phyloP scores from a whole-genome alignment of 2,113 vertebrate species.

The Gymnorhina tibicen region DNA sequence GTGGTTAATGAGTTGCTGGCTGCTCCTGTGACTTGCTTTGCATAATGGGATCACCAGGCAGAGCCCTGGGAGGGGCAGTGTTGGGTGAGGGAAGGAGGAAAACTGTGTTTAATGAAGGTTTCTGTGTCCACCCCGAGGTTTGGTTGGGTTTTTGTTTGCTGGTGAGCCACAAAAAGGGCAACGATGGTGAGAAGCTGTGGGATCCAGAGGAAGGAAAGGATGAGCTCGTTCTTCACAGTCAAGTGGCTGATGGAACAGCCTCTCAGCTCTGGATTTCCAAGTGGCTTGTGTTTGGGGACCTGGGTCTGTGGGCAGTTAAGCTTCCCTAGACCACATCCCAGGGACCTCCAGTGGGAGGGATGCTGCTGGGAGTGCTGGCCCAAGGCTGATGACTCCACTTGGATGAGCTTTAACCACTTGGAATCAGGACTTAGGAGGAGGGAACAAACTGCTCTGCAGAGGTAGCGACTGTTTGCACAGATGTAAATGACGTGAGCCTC shows the following conservation, averaged over 20 bases:
- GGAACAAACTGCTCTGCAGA: background rate
- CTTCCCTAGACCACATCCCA: background rate
- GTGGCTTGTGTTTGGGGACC: background rate
- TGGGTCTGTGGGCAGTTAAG: background rate
- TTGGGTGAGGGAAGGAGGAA: background rate
- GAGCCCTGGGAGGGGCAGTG: background rate
- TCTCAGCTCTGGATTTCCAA: background rate
- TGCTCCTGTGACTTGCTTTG: background rate
- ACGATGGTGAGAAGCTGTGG: fast-evolving
- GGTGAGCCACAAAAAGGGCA: background rate
- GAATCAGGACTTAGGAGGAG: background rate
- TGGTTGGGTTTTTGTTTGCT: background rate
- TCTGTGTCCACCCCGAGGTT: fast-evolving
- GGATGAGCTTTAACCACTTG: background rate
- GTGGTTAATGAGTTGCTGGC: background rate
- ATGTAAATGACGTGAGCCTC: background rate
- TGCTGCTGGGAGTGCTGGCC: background rate
- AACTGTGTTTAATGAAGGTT: background rate
- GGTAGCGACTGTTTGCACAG: background rate
- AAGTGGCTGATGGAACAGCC: background rate
- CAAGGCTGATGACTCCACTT: background rate
- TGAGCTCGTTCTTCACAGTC: background rate
- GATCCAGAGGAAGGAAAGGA: background rate
- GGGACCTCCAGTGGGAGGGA: background rate
- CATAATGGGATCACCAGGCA: background rate